phyloP scores from a whole-genome alignment of 2,888 invertebrate genomes.

The Ormyrus pomaceus region DNA sequence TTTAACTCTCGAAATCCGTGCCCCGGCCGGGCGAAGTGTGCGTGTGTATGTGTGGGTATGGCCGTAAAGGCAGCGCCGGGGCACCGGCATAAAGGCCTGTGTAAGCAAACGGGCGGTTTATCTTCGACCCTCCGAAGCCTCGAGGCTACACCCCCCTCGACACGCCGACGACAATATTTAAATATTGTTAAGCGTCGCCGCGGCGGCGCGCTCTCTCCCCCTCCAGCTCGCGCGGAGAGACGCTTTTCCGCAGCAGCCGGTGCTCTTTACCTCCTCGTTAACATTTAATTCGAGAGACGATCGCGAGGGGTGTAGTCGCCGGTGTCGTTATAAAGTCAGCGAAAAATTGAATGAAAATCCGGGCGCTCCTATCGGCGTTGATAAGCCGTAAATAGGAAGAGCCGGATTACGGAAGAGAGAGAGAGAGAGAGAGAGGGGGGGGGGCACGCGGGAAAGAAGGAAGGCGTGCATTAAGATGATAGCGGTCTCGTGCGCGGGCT shows the following conservation, averaged over 20 bases:
- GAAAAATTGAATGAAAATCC: slow-evolving; percentile 10
- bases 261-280: slow-evolving; percentile 37
- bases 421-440: background rate
- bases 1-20: slow-evolving; percentile 51
- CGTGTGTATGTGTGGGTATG: background rate
- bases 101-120: slow-evolving; percentile 69
- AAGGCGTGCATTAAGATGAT: slow-evolving; percentile 43
- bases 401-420: background rate
- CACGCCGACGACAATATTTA: slow-evolving; percentile 68
- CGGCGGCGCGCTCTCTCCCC: background rate
- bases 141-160: slow-evolving; percentile 46
- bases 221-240: background rate
- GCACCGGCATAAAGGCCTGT: slow-evolving; percentile 56
- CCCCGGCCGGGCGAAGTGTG: background rate
- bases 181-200: slow-evolving; percentile 70
- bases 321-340: background rate
- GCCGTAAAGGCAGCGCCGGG: background rate
- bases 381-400: no score
- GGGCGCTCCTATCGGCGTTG: no score
- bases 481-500: slow-evolving; percentile 1
- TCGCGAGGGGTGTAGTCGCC: background rate
- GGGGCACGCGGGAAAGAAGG: background rate
- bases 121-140: slow-evolving; percentile 61
- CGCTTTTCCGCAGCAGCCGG: background rate
- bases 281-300: slow-evolving; percentile 46